Base-by-base conservation (phyloP, 2,888 invertebrate genomes). In the Thymelicus acteon region DNA sequence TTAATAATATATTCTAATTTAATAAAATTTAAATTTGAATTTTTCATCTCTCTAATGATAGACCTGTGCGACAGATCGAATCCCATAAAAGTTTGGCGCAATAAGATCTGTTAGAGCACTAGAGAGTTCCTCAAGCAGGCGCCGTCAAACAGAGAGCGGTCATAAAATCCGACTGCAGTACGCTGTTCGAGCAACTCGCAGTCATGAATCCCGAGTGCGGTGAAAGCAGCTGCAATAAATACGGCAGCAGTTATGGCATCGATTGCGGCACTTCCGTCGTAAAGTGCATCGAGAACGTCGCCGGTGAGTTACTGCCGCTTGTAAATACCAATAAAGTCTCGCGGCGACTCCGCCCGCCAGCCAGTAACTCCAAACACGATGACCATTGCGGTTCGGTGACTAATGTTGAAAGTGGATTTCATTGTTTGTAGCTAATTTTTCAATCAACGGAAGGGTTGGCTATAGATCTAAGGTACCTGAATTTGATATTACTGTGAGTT, bases 201-300 rank as follows among this genome's bases (percentile, higher is more conserved):
- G 7, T 54, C 52, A 57, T 65, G 44, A 54, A 64, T 54, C 12
- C 10, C 15, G 39, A 61, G 24, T 48, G 52, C 54, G 54, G 39
- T 24, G 64, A 44, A 65, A 44, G 64, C 64, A 44, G 64, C 54
- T 40, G 64, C 54, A 65, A 57, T 65, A 65, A 65, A 65, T 57
- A 65, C 52, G n/a, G 54, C 52, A 52, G 52, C 64, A 65, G 64
- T 54, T 65, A 65, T 54, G 64, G 64, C 64, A 52, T 63, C 63
- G 64, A 65, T 65, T 54, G 64, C 64, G 44, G 64, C 64, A 57
- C 39, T 54, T 54, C 54, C 54, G 63, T 52, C 37, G 54, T 65
- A 65, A 65, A 65, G 64, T 65, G 64, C 54, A 54, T 44, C 44
- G 58, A 58, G 58, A n/a, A 58, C 39, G 58, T 58, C 58, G 64